Base-by-base conservation (phyloP, 2,888 invertebrate genomes). In the Tiphia femorata region DNA sequence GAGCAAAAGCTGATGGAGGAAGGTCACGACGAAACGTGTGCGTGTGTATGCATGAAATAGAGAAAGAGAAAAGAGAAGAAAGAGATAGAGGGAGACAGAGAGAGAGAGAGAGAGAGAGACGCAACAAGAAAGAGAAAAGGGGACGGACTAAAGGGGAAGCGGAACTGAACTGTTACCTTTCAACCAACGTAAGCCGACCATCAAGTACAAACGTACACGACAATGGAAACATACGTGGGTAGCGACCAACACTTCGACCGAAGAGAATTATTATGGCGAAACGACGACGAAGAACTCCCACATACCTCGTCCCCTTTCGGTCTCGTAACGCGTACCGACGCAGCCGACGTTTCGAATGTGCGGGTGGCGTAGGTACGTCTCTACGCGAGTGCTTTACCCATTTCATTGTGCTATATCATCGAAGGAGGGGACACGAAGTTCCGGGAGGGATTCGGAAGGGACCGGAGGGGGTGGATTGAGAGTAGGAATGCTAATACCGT, bases 401-500 rank as follows among this genome's bases (percentile, higher is more conserved):
- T 54, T 61, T 49, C 62, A 54, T 47, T 35, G 20, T 59, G 54
- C 49, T 52, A 62, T 58, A 65, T 58, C 67, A 54, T 49, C 46
- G 66, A 59, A 62, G n/a, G n/a, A n/a, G n/a, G n/a, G n/a, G n/a
- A n/a, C 59, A 72, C 48, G 64, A 70, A 75, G 73, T 75, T 71
- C 57, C 67, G 49, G 67, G 62, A n/a, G n/a, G n/a, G n/a, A n/a
- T n/a, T n/a, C n/a, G n/a, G n/a, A n/a, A n/a, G n/a, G n/a, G n/a
- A n/a, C n/a, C n/a, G n/a, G n/a, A n/a, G n/a, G n/a, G n/a, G n/a
- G n/a, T n/a, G n/a, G n/a, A n/a, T 58, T 48, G 65, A n/a, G 63
- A 66, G 69, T 64, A 64, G 72, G 72, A 76, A 75, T 75, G 72
- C 66, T 77, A 76, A 76, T 77, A 75, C 71, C 52, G 53, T 52